Base-by-base conservation (phyloP, 2,113 vertebrate species). In the Calyptommatus sinebrachiatus region DNA sequence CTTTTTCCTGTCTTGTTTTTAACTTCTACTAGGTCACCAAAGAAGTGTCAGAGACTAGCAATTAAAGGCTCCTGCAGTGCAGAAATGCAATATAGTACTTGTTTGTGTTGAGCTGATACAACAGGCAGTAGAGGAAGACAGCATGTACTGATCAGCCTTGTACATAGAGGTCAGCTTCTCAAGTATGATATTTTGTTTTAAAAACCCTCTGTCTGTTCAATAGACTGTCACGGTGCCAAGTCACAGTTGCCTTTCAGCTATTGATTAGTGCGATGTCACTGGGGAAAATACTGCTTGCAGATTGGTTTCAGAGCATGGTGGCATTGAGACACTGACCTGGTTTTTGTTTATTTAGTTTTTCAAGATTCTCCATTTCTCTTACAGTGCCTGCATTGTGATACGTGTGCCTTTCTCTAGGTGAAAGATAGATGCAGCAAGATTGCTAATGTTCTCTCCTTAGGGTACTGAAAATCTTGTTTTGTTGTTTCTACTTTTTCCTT, bases 381-480 rank as follows among this genome's bases (percentile, higher is more conserved):
- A 85, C 53, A 18, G 12, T 18, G 18, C 80, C 73, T 79, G 69
- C 76, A 86, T 87, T 83, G 45, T 62, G 21, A 78, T 88, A 74
- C 81, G 1, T 77, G 10, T 78, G 69, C 68, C 73, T 63, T 72
- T 86, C 79, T 0, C 0, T 62, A 76, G 41, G 8, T 63, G 76
- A 84, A 88, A 88, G 89, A 92, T 87, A 88, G 90, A 91, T 91
- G 88, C 85, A 82, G 90, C 84, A 92, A 85, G 85, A 73, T 88
- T 83, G 77, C 77, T 90, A 82, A 67, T 84, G 79, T 28, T 90
- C 76, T 16, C 45, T 88, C 84, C 73, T 82, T 84, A 90, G 82
- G 83, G 73, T 75, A 78, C 87, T 90, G n/a, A 21, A 84, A 86
- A 21, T 89, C 53, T 92, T 81, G 83, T 88, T 71, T 85, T 87